These are phyloP conservation scores for Synodontis membranacea DNA, from an alignment of 2,113 vertebrate species.

Conservation along the genomic window DNA sequence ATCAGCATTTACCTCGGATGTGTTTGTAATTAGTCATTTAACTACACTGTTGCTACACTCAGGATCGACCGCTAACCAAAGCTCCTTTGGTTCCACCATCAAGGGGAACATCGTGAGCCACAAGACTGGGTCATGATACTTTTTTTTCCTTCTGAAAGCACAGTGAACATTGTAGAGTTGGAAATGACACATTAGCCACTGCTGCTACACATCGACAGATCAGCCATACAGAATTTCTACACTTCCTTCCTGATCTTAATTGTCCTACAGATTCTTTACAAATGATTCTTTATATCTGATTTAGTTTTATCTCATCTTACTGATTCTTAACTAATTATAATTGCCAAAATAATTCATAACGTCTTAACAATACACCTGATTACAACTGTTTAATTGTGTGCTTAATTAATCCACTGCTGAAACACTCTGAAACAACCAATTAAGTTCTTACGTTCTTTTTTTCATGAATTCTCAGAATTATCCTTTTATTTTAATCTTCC, in stretches of 20 bases:
- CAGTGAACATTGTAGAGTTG: background rate
- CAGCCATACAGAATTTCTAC: background rate
- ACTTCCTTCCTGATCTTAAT: background rate
- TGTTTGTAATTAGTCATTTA: background rate
- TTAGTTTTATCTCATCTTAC: background rate
- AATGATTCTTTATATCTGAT: background rate
- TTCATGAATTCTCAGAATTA: background rate
- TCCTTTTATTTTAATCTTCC: background rate
- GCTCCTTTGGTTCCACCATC: background rate
- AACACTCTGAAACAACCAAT: background rate
- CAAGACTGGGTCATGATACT: background rate
- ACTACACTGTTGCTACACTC: background rate
- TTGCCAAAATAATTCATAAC: too few species aligned
- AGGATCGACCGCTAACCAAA: background rate
- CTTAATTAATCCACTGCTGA: background rate
- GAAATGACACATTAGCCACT: background rate
- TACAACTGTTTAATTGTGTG: background rate
- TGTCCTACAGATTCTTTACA: background rate
- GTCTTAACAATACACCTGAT: background rate
- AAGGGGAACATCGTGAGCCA: background rate
- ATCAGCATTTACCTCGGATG: background rate
- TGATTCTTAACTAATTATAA: background rate
- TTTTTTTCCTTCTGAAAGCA: background rate
- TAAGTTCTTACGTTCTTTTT: background rate
- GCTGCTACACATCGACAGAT: background rate